These are phyloP conservation scores for Acheta domesticus DNA, from an alignment of 2,888 invertebrate species.

Conservation along the genomic window DNA sequence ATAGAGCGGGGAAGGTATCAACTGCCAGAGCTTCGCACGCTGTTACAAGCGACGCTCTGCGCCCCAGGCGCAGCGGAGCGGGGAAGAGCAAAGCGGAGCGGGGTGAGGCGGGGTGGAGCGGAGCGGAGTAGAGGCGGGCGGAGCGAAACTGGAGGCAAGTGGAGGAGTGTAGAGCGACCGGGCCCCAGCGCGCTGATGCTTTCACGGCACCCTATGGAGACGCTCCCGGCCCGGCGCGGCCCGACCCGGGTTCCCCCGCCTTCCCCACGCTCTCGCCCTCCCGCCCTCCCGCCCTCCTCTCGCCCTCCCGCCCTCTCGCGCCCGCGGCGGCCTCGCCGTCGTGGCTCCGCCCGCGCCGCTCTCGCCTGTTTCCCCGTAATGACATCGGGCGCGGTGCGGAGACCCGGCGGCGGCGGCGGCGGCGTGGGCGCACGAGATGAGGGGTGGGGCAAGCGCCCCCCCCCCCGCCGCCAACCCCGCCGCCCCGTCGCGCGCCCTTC, in stretches of 20 bases:
- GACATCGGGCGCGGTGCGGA: too few relatives aligned
- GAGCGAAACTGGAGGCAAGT: neutral
- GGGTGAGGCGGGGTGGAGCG: neutral
- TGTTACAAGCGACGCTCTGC: neutral
- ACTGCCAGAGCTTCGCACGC: conserved; percentile 4
- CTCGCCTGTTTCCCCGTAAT: too few relatives aligned
- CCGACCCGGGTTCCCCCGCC: neutral
- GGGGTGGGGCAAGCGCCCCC: too few relatives aligned
- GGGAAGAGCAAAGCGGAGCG: neutral
- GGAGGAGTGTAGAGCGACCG: neutral
- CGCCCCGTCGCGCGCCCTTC: neutral
- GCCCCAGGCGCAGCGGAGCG: neutral
- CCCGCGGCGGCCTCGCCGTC: neutral
- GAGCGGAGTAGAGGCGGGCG: neutral
- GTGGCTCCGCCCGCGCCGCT: neutral
- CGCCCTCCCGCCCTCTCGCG: neutral
- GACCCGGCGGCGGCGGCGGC: too few relatives aligned
- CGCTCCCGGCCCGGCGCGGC: neutral
- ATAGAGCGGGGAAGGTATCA: conserved; percentile 18
- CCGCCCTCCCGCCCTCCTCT: neutral
- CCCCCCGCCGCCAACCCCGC: neutral
- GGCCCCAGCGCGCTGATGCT: neutral
- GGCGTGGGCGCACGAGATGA: too few relatives aligned
- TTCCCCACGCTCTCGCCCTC: neutral
- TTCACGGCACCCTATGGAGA: neutral